Base-by-base conservation (phyloP, 2,888 invertebrate genomes). In the Cataglyphis altisquamis region DNA sequence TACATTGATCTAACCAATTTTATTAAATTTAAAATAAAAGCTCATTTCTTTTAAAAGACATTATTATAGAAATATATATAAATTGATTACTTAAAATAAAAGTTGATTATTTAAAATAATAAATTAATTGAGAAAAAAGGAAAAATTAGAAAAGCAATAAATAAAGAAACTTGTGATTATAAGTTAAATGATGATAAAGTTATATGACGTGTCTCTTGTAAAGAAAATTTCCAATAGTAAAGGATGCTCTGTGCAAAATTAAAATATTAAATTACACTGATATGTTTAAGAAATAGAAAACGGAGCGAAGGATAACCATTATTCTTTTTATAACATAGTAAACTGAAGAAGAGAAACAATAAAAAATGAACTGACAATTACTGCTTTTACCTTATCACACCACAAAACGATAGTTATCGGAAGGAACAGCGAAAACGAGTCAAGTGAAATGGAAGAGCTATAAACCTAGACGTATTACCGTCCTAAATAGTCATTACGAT, bases 401-500 rank as follows among this genome's bases (percentile, higher is more conserved):
- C 55, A 60, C 25, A 48, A 55, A 73, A 72, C 21, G 32, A 62
- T 68, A 48, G 67, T 60, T 36, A n/a, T 60, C 57, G 39, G 39
- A 29, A 78, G 12, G 21, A 18, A 45, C 39, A 67, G 29, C 25
- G 60, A 62, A 45, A 77, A 60, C 21, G 60, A 67, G 39, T 64
- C 57, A 60, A 68, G 75, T 55, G 36, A 12, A 80, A 74, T 82
- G 77, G 45, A 74, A 21, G 12, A 45, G n/a, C 77, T 32, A 63
- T 45, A 64, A 82, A 63, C 74, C 8, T 75, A 32, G 21, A 73
- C 52, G 75, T 9, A 45, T 25, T 74, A 73, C 3, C 1, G 36
- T 66, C 75, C 66, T 66, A 73, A 64, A 74, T 68, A 77, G 41
- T 78, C 45, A 36, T 77, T 57, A 66, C 57, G 32, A 64, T 82